A percentile compares a stretch with the other conserved stretches of the same genome.
Conservation (phyloP, 2,888 invertebrate genomes). For the Artemia sinica region DNA sequence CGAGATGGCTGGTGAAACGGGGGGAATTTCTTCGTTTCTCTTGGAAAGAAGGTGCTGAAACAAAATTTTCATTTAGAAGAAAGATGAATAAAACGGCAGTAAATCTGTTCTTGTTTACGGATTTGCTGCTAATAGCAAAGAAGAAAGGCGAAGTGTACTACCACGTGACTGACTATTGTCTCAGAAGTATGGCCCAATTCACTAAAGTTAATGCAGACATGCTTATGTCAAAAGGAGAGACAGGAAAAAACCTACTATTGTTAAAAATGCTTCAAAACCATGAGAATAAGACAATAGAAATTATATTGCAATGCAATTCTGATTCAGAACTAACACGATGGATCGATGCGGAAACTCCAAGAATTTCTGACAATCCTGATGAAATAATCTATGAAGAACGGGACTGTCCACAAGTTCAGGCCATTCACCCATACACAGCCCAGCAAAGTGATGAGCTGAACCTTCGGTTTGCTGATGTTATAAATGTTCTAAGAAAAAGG, state of each 20-base stretch:
- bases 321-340: constrained; percentile 74
- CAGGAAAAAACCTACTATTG: constrained; percentile 54
- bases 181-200: constrained; percentile 52
- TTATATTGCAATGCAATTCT: constrained; percentile 55
- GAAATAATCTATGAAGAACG: constrained; percentile 87
- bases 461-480: constrained; percentile 69
- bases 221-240: constrained; percentile 39
- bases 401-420: constrained; percentile 84
- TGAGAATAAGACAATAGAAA: constrained; percentile 62
- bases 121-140: constrained; percentile 59
- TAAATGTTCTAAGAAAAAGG: constrained; percentile 81
- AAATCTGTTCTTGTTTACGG: constrained; percentile 75
- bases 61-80: constrained; percentile 67
- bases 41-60: constrained; percentile 44
- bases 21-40: constrained; percentile 60
- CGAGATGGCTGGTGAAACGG: constrained; percentile 58
- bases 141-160: constrained; percentile 43
- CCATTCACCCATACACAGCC: constrained; percentile 56
- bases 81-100: constrained; percentile 51
- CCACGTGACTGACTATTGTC: constrained; percentile 63
- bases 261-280: constrained; percentile 73
- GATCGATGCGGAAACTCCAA: constrained; percentile 67
- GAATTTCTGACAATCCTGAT: constrained; percentile 49
- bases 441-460: constrained; percentile 78
- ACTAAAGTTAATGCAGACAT: constrained; percentile 44